Percentiles rank a stretch among this genome's conserved stretches.
Evolutionary conservation across 2,113 vertebrate genomes (phyloP).

Genomic region (Noctilio leporinus): DNA sequence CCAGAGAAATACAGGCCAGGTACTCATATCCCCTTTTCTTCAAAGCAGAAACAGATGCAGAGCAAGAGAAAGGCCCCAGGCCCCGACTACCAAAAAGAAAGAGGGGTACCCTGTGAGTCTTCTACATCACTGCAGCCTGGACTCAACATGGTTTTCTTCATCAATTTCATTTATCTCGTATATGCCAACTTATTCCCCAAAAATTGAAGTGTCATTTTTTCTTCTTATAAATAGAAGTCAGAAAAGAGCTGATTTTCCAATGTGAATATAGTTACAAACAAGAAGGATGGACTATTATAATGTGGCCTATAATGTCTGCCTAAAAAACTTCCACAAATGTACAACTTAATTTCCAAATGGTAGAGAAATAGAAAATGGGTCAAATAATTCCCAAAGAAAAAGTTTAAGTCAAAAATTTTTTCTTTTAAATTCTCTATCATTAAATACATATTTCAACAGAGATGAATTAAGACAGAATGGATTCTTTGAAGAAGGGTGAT

Average conservation of each 20-base stretch:
- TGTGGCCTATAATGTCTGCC: background rate
- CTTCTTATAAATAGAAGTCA: slow-evolving; percentile 15
- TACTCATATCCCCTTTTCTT: background rate
- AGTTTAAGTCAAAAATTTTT: background rate
- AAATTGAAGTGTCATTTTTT: background rate
- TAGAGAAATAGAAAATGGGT: slow-evolving; percentile 36
- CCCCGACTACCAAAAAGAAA: background rate
- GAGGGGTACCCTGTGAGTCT: background rate
- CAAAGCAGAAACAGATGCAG: slow-evolving; percentile 1
- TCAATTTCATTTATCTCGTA: background rate
- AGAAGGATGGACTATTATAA: background rate
- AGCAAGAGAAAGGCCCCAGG: background rate
- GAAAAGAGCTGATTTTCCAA: slow-evolving; percentile 18
- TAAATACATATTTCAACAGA: slow-evolving; percentile 45
- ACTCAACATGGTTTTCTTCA: background rate
- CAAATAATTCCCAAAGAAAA: slow-evolving; percentile 44
- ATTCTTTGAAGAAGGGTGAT: background rate
- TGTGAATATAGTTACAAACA: background rate
- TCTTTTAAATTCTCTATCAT: slow-evolving; percentile 31
- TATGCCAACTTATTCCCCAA: background rate
- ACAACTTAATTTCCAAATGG: slow-evolving; percentile 16
- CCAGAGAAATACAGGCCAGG: slow-evolving; percentile 19
- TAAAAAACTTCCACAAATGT: slow-evolving; percentile 26
- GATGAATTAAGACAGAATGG: slow-evolving; percentile 6
- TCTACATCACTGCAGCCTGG: background rate